Evolutionary conservation across 2,888 invertebrate species (phyloP), one percentile per base, ranked within the genome.

Genomic region (Amorpha juglandis): DNA sequence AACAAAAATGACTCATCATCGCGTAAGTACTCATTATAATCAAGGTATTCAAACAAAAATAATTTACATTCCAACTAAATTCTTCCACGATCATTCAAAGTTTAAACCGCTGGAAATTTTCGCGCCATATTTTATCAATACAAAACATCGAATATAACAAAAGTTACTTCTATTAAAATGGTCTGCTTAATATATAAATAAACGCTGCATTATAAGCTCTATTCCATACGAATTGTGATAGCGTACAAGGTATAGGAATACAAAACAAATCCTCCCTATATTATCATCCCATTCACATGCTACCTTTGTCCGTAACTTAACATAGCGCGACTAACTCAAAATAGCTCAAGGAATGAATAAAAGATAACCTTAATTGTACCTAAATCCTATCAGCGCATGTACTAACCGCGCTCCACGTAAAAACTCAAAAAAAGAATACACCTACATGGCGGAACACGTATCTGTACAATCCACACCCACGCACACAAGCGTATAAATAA

Each of bases 401-500:
- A 33, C 16, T 12, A 27, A 9, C 63, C 63, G 48, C 55, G 47
- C 35, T 47, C 21, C 53, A 64, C 47, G 47, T 21, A 65, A 45
- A 38, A 53, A 47, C 47, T 55, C 27, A 27, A 64, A 65, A 35
- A 58, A 35, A 58, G 48, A 55, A 58, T 35, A 64, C 64, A 53
- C 16, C 53, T 53, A 64, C 53, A 19, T 55, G 38, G 38, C 35
- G 64, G 47, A 58, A 58, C 47, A 58, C 38, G 35, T 35, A 71
- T 63, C 38, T 62, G 52, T 68, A 66, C 66, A 71, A 73, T 67
- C 65, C 71, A 73, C 69, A 74, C 78, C 69, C 78, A 75, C 81
- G 69, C 80, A 82, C 79, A 80, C 79, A 74, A 65, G 62, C 68
- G 72, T 68, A 67, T 70, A 67, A 76, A 81, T 80, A 79, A 74